These are phyloP conservation scores for Choristoneura rosaceana DNA, from an alignment of 2,888 invertebrate species.

Conservation along the genomic window DNA sequence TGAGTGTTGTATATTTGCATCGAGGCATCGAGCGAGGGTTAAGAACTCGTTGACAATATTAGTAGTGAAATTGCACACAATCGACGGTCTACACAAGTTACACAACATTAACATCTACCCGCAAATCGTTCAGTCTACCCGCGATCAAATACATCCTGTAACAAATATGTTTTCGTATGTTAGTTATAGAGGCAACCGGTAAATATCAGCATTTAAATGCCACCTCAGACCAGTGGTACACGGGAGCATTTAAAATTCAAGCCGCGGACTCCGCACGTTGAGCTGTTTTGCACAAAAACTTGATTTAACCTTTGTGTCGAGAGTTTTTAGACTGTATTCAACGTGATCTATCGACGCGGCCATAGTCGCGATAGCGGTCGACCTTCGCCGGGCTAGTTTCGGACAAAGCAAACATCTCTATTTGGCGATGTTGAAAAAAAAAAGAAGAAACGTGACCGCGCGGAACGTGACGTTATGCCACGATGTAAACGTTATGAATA, in stretches of 20 bases:
- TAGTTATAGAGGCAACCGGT: constrained; percentile 2
- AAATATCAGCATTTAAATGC: constrained; percentile 27
- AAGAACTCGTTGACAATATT: no score
- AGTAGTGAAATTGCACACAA: no score
- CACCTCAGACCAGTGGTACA: constrained; percentile 13
- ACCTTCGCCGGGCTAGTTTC: constrained; percentile 71
- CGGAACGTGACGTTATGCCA: constrained; percentile 46
- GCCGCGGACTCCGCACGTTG: constrained; percentile 10
- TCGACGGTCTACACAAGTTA: no score
- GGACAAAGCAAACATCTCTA: constrained; percentile 64
- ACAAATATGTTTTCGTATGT: not conserved
- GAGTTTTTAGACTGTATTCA: constrained; percentile 22
- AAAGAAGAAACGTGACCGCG: constrained; percentile 59
- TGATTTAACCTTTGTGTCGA: constrained; percentile 33
- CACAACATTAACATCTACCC: no score
- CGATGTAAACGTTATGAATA: constrained; percentile 40
- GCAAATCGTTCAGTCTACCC: no score
- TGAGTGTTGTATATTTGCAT: no score
- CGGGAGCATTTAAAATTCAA: constrained; percentile 23
- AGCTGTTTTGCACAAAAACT: constrained; percentile 33
- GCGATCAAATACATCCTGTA: not conserved
- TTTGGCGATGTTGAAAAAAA: constrained; percentile 61
- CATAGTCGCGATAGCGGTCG: constrained; percentile 54
- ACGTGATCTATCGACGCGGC: constrained; percentile 36
- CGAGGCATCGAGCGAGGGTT: no score